These are phyloP conservation scores for Lasioglossum pauxillum DNA, from an alignment of 2,888 invertebrate species.

Conservation along the genomic window DNA sequence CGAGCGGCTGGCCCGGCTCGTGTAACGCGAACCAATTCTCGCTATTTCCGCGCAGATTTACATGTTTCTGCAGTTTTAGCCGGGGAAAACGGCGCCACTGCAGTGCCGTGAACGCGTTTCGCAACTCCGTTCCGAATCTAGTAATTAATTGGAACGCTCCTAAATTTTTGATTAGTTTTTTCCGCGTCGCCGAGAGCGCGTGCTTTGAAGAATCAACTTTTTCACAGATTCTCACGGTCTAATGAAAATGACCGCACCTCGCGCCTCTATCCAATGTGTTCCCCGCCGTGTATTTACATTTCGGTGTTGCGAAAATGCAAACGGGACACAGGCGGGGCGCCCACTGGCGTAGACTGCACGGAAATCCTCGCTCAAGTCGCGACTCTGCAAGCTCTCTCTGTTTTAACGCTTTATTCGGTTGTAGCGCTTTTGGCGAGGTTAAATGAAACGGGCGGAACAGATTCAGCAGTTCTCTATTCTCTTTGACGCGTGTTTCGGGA, in stretches of 20 bases:
- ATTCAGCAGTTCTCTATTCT: no score
- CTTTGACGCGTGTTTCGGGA: not conserved
- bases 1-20: constrained; percentile 7
- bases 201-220: not conserved
- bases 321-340: not conserved
- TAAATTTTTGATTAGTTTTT: not conserved
- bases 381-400: not conserved
- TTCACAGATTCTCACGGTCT: not conserved
- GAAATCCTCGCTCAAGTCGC: no score
- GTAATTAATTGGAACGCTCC: not conserved
- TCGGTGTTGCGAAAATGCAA: constrained; percentile 35
- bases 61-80: constrained; percentile 24
- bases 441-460: not conserved
- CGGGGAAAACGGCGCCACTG: not conserved
- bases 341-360: constrained; percentile 38
- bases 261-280: not conserved
- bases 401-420: not conserved
- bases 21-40: constrained; percentile 46
- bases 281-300: constrained; percentile 29
- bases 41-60: constrained; percentile 24
- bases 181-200: not conserved
- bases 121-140: not conserved
- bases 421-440: not conserved
- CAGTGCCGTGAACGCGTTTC: not conserved
- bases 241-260: constrained; percentile 46